Evolutionary conservation across 2,797 vertebrate species (phyloP).

Genomic region (Enteromius mattozi): DNA sequence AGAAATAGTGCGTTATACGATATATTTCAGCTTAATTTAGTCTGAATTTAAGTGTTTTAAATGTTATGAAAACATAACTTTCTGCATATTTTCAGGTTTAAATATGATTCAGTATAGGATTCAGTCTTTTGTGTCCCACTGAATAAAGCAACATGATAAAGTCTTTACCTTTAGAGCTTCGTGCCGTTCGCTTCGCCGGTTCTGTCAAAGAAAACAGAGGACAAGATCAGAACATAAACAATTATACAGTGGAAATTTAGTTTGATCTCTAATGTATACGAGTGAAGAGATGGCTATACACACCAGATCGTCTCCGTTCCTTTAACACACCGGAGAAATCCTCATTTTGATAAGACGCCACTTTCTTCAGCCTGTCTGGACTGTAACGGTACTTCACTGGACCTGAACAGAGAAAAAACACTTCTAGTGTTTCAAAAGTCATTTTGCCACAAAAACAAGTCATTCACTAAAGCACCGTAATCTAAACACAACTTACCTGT

Average conservation of each 20-base stretch:
- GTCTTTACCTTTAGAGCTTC: conserved; percentile 72
- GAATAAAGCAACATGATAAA: neutral
- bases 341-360: conserved; percentile 76
- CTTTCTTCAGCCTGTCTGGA: conserved; percentile 88
- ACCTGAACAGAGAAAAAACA: conserved; percentile 70
- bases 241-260: neutral
- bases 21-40: neutral
- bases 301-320: conserved; percentile 91
- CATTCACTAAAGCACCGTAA: neutral
- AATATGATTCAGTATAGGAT: neutral
- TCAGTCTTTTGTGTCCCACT: neutral
- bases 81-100: neutral
- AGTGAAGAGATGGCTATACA: conserved; percentile 40
- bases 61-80: neutral
- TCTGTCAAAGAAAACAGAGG: conserved; percentile 74
- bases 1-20: neutral
- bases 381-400: conserved; percentile 85
- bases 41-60: neutral
- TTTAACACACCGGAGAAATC: conserved; percentile 74
- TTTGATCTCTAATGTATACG: neutral
- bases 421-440: neutral
- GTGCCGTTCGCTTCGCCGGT: conserved; percentile 82
- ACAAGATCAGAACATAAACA: neutral
- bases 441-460: neutral
- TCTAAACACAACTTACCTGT: conserved; percentile 83